A percentile compares a stretch with the other conserved stretches of the same genome.
These are phyloP conservation scores for Heliconius ismenius DNA, from an alignment of 2,888 invertebrate species.

Conservation along the genomic window DNA sequence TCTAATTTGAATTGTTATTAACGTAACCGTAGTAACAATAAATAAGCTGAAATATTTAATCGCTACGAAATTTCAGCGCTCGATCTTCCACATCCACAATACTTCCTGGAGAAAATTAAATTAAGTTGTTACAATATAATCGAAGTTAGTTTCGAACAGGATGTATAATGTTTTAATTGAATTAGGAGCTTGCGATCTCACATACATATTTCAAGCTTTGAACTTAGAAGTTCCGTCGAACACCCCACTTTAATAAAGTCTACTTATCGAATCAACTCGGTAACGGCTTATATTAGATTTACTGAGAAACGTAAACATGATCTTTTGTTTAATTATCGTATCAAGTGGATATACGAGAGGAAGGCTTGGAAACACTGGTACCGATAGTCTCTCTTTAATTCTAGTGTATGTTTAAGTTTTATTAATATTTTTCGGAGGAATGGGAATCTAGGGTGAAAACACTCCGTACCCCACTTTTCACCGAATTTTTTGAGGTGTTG, in stretches of 20 bases:
- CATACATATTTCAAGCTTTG: not conserved
- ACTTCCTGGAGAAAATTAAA: not conserved
- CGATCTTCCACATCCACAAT: not conserved
- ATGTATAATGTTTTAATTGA: conserved; percentile 18
- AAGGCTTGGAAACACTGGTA: no score
- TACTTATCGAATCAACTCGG: not conserved
- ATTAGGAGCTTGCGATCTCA: not conserved
- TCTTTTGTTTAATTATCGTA: conserved; percentile 3
- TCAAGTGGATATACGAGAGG: not conserved
- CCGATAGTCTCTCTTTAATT: no score
- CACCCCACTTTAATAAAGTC: conserved; percentile 10
- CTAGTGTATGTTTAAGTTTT: no score
- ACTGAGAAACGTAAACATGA: not conserved
- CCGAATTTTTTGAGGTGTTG: no score
- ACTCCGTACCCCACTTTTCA: no score
- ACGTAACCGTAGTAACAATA: no score
- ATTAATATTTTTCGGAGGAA: no score
- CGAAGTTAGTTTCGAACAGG: not conserved
- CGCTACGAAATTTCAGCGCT: not conserved
- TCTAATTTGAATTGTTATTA: no score
- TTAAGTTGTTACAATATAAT: conserved; percentile 10
- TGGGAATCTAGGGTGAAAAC: no score
- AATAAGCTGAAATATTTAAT: not conserved
- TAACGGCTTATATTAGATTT: not conserved
- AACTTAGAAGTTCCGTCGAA: not conserved